A percentile compares a stretch with the other conserved stretches of the same genome.
Conservation (phyloP, 2,797 vertebrate genomes). For the Crocodylus rhombifer region DNA sequence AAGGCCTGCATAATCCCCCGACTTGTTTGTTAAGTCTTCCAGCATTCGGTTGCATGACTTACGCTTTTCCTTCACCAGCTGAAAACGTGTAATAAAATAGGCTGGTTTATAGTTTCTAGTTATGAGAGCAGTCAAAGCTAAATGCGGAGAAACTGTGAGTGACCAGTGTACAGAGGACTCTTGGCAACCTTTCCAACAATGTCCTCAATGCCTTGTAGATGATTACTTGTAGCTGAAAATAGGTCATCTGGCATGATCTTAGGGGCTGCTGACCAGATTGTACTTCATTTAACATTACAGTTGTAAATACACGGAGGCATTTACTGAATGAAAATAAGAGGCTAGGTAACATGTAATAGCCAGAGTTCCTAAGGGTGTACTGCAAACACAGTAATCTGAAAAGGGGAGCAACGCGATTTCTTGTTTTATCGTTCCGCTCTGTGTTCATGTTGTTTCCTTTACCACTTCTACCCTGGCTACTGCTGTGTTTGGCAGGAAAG, state of each 20-base stretch:
- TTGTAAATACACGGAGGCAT: accelerated
- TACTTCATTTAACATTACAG: neutral
- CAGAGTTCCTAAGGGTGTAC: neutral
- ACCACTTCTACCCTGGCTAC: neutral
- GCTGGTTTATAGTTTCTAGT: neutral
- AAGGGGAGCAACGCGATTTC: neutral
- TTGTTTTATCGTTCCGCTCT: slow-evolving; percentile 29
- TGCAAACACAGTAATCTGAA: neutral
- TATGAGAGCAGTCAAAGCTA: neutral
- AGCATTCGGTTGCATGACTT: neutral
- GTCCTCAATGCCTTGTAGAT: neutral
- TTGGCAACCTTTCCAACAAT: accelerated
- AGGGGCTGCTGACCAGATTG: neutral
- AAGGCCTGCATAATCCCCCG: neutral
- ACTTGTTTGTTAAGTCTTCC: neutral
- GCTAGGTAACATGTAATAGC: accelerated
- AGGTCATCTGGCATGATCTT: neutral
- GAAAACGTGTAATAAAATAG: neutral
- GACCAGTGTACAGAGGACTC: accelerated
- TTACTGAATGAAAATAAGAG: slow-evolving; percentile 13
- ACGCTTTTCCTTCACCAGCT: neutral
- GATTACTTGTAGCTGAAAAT: neutral
- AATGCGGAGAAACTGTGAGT: accelerated
- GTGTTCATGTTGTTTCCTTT: neutral
- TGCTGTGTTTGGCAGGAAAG: slow-evolving; percentile 33